phyloP scores from a whole-genome alignment of 2,797 vertebrate genomes.

The Bradypodion pumilum region DNA sequence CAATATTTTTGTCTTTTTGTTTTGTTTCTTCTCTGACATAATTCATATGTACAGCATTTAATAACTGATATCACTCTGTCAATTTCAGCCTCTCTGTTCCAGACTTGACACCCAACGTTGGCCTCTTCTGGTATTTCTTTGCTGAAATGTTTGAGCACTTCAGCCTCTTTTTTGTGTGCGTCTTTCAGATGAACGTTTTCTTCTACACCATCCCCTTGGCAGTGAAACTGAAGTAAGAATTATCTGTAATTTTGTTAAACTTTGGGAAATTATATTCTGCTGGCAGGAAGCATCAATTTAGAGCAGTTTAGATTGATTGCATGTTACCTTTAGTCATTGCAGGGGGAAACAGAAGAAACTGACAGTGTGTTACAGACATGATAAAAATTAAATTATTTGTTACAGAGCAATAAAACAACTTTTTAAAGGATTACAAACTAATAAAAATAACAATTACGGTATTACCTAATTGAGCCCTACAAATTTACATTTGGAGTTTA shows the following conservation, averaged over 20 bases:
- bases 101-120: constrained; percentile 97
- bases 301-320: background rate
- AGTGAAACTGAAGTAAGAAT: constrained; percentile 93
- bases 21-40: too few species aligned
- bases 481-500: background rate
- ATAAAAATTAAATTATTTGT: background rate
- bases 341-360: background rate
- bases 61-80: constrained; percentile 60
- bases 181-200: constrained; percentile 98
- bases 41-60: background rate
- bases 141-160: constrained; percentile 99
- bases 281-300: background rate
- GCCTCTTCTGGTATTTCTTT: constrained; percentile 99
- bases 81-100: constrained; percentile 91
- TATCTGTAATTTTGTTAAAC: constrained; percentile 28
- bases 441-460: background rate
- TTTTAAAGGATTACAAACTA: background rate
- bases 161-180: constrained; percentile 95
- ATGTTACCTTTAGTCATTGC: background rate
- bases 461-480: background rate
- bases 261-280: background rate
- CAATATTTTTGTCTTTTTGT: too few species aligned
- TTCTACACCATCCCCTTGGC: constrained; percentile 97
- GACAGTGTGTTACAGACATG: background rate
- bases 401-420: background rate